These are phyloP conservation scores for Papilio polyxenes DNA, from an alignment of 1,140 invertebrate genomes.

Conservation along the genomic window DNA sequence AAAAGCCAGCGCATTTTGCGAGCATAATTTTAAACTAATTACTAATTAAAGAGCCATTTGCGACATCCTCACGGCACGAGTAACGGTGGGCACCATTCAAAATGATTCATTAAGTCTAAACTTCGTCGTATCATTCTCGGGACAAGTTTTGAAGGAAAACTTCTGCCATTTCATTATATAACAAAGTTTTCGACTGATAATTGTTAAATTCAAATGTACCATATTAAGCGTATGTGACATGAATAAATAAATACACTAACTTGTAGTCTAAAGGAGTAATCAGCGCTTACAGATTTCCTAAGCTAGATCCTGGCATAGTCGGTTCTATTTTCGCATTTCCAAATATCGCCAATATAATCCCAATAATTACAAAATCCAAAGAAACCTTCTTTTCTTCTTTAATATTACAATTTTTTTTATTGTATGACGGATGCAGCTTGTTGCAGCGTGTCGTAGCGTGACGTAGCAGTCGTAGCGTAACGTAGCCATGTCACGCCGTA, in stretches of 20 bases:
- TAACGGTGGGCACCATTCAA: neutral
- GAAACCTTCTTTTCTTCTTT: neutral
- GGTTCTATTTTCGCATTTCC: no score
- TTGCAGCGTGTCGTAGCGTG: neutral
- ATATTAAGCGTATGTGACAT: no score
- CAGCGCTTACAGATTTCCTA: no score
- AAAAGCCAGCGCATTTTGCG: neutral
- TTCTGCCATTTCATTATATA: neutral
- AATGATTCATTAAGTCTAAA: constrained; percentile 9
- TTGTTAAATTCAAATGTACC: neutral
- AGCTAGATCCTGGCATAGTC: no score
- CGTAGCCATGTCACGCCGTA: neutral
- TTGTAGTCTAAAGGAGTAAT: no score
- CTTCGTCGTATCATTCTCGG: constrained; percentile 1
- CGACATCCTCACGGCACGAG: neutral
- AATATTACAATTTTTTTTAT: neutral
- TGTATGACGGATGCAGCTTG: neutral
- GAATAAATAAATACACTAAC: no score
- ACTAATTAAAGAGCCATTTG: neutral
- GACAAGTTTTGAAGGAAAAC: neutral
- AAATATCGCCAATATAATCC: no score
- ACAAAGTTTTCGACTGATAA: neutral
- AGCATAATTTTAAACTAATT: constrained; percentile 3
- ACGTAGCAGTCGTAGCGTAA: neutral
- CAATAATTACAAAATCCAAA: no score